Evolutionary conservation across 2,888 invertebrate genomes (phyloP).

Genomic region (Steinernema hermaphroditum): DNA sequence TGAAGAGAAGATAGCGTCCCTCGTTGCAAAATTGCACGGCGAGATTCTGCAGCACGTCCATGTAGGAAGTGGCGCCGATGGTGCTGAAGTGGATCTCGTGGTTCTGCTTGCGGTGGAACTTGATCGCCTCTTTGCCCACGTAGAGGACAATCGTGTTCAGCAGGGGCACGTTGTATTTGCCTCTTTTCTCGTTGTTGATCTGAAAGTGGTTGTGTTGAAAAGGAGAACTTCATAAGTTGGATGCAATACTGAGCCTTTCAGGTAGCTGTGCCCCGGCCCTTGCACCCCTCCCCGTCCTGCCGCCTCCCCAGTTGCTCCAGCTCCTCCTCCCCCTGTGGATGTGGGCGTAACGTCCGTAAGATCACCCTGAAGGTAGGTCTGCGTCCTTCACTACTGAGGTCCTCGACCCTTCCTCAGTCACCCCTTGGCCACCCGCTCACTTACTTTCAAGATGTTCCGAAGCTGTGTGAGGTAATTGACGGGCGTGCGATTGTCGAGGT

Average conservation of each 20-base stretch:
- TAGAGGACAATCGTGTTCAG: conserved; percentile 95
- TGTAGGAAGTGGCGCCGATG: conserved; percentile 95
- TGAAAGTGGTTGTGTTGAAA: not conserved
- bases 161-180: conserved; percentile 87
- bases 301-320: too few species aligned
- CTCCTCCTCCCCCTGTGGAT: too few species aligned
- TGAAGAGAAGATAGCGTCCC: conserved; percentile 91
- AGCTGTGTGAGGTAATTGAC: conserved; percentile 69
- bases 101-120: conserved; percentile 84
- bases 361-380: too few species aligned
- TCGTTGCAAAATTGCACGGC: conserved; percentile 95
- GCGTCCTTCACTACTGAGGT: too few species aligned
- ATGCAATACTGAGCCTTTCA: too few species aligned
- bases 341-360: too few species aligned
- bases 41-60: conserved; percentile 98
- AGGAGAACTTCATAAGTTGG: too few species aligned
- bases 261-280: too few species aligned
- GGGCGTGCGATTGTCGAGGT: conserved; percentile 76
- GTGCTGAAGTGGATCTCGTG: conserved; percentile 91
- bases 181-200: conserved; percentile 71
- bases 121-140: conserved; percentile 86
- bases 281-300: too few species aligned
- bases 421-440: too few species aligned
- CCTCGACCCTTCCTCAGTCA: too few species aligned
- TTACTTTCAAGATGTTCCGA: conserved; percentile 66